These are phyloP conservation scores for Mesembrinibis cayennensis DNA, from an alignment of 2,113 vertebrate species.

Conservation along the genomic window DNA sequence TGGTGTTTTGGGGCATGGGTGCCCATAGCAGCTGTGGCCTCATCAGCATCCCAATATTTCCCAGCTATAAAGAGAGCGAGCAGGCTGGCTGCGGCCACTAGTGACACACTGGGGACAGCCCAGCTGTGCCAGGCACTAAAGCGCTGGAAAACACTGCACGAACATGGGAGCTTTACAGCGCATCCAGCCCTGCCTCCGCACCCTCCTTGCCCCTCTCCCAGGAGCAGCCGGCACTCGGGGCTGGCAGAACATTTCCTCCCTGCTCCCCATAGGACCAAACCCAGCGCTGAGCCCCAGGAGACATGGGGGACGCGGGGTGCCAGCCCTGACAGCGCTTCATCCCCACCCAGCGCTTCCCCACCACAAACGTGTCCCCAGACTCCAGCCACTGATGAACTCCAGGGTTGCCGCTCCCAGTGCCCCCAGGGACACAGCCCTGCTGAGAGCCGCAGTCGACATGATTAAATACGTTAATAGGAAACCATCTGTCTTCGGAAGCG, in stretches of 20 bases:
- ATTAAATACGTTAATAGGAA: background rate
- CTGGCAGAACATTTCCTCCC: background rate
- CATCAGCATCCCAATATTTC: background rate
- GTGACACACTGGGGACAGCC: background rate
- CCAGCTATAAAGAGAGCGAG: background rate
- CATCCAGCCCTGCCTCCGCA: background rate
- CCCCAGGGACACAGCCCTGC: background rate
- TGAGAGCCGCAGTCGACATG: background rate
- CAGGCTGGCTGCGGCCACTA: rapidly evolving
- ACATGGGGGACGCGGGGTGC: rapidly evolving
- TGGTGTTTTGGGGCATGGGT: background rate
- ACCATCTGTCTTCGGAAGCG: background rate
- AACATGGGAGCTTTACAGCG: rapidly evolving
- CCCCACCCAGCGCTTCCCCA: background rate
- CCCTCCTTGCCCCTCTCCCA: background rate
- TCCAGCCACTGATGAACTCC: background rate
- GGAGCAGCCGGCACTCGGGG: background rate
- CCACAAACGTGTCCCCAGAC: background rate
- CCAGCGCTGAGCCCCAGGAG: background rate
- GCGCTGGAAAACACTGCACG: rapidly evolving
- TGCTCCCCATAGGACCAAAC: background rate
- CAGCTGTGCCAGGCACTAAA: background rate
- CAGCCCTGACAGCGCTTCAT: background rate
- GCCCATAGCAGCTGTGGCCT: background rate
- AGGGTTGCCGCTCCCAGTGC: background rate